Conservation (phyloP, 2,888 invertebrate genomes). For the Lypha dubia region DNA sequence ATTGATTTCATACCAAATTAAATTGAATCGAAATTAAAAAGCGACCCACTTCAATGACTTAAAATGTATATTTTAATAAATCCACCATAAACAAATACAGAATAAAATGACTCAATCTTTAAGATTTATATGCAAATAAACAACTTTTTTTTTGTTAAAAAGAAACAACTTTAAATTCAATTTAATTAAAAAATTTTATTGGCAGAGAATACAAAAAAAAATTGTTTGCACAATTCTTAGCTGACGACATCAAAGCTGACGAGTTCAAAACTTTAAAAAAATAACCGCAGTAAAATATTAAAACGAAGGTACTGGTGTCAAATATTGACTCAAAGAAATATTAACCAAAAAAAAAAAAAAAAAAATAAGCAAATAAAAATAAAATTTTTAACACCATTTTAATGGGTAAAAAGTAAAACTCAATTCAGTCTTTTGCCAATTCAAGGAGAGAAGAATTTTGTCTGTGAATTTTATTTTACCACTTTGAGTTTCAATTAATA, state of each 20-base stretch:
- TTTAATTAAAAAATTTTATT: constrained; percentile 19
- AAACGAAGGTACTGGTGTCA: neutral
- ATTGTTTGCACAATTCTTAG: constrained; percentile 52
- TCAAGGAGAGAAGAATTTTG: neutral
- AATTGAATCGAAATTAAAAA: constrained; percentile 21
- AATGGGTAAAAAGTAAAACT: neutral
- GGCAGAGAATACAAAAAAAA: neutral
- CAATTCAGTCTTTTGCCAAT: neutral
- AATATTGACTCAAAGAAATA: constrained; percentile 19
- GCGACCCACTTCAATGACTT: constrained; percentile 12
- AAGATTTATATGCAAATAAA: constrained; percentile 52
- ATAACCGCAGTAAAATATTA: neutral
- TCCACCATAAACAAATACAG: neutral
- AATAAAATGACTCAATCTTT: constrained; percentile 33
- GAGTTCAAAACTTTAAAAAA: neutral
- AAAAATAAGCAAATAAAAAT: constrained; percentile 4
- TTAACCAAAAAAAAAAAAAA: constrained; percentile 8
- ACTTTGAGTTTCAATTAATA: constrained; percentile 42
- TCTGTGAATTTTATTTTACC: neutral
- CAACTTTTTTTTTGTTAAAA: neutral
- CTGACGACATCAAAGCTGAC: constrained; percentile 20
- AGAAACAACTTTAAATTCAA: constrained; percentile 39
- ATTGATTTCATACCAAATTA: constrained; percentile 23
- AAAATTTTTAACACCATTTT: constrained; percentile 25
- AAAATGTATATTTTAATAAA: constrained; percentile 5